Evolutionary conservation across 2,797 vertebrate genomes (phyloP), one percentile per base, ranked within the genome.

Genomic region (Aplochiton taeniatus): DNA sequence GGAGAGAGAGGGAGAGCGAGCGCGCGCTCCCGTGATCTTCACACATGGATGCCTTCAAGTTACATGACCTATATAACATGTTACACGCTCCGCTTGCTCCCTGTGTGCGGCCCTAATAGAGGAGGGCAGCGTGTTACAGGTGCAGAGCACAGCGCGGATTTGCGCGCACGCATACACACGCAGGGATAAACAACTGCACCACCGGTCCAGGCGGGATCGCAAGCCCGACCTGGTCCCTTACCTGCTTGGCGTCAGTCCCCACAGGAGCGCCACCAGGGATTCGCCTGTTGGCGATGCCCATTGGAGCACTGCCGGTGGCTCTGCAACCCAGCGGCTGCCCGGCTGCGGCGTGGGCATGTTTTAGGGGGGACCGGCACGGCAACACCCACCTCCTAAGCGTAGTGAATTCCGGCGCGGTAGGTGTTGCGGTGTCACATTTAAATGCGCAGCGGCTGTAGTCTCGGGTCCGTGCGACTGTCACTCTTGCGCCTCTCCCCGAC

Each of bases 51-150:
- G 91, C 87, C 70, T 90, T 77, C 71, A 66, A 89, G 89, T 91
- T 91, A 85, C 90, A 90, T 92, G 90, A 92, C 91, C 91, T 92
- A 92, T 90, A 91, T 92, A 91, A 84, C 90, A 89, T 70, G 86
- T 91, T 91, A 91, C 85, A 90, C 74, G 84, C 85, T 87, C 81
- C 51, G 80, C 88, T 91, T 88, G 88, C 85, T 87, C 81, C 76
- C 83, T 81, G 70, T 86, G 84, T 83, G 83, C 87, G 76, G 80
- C 79, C 84, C 86, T 84, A 83, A 87, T 84, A 81, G 80, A 85
- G 83, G 81, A 79, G 85, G 84, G 85, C 85, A 87, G 85, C 62
- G 57, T 76, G 82, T 89, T 90, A 87, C 91, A 92, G 90, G 91
- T 93, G 89, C 70, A 73, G 70, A 57, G 64, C 70, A 69, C 17